Conservation (phyloP, 30 jellyfish, hydroid and myxozoan genomes). For the Aurelia sp. region DNA sequence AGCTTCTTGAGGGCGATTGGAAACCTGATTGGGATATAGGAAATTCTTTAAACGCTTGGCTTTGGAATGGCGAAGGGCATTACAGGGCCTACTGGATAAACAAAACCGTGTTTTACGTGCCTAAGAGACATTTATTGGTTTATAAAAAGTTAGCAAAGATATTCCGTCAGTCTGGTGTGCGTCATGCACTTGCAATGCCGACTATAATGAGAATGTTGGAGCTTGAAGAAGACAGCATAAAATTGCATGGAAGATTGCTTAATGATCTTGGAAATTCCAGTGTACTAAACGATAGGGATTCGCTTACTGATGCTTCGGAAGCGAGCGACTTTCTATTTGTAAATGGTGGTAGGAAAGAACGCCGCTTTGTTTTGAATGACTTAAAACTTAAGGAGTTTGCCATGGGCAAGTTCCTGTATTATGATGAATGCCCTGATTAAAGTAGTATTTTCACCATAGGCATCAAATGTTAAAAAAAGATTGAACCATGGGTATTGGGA, state of each 20-base stretch:
- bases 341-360: constrained; percentile 75
- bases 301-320: constrained; percentile 62
- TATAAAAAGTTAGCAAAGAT: constrained; percentile 69
- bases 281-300: constrained; percentile 54
- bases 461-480: too few relatives aligned
- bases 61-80: constrained; percentile 95
- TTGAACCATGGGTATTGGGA: too few relatives aligned
- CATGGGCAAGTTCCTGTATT: constrained; percentile 86
- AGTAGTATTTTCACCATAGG: too few relatives aligned
- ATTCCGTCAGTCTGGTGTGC: constrained; percentile 93
- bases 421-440: constrained; percentile 73
- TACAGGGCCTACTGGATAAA: constrained; percentile 74
- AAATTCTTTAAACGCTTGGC: constrained; percentile 83
- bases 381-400: constrained; percentile 87
- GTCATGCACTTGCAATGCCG: constrained; percentile 95
- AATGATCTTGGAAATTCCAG: constrained; percentile 12
- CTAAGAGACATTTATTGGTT: constrained; percentile 39
- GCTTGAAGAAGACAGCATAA: constrained; percentile 42
- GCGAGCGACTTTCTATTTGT: constrained; percentile 58
- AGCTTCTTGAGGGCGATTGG: constrained; percentile 92
- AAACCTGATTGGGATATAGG: constrained; percentile 90
- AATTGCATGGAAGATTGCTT: constrained; percentile 41
- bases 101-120: constrained; percentile 70
- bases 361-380: constrained; percentile 73
- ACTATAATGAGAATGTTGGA: constrained; percentile 72